Evolutionary conservation across 2,113 vertebrate species (phyloP), one percentile per base, ranked within the genome.

Genomic region (Danionella cerebrum): DNA sequence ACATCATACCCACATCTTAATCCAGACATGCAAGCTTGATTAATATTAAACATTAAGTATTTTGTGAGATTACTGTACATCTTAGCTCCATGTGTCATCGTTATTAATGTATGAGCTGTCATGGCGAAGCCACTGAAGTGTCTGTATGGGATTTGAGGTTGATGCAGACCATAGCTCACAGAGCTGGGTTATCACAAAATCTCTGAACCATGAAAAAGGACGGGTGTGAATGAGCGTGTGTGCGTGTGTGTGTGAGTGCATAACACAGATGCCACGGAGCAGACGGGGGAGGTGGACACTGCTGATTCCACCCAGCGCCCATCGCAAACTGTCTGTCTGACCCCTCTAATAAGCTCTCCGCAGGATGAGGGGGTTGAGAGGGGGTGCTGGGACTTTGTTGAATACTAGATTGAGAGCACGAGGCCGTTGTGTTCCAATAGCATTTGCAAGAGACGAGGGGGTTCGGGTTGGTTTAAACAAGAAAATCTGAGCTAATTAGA

Each of bases 251-350:
- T 35, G 63, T 62, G 68, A 35, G 64, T 21, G 65, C 27, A 64
- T 80, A 78, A 80, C 80, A 76, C 84, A 86, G 83, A 87, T 85
- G 82, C 83, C 73, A 36, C 33, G 16, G 65, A 70, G 76, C 76
- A 53, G 38, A 68, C 47, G 65, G 74, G 36, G 45, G 73, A 72
- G 83, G 83, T 84, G 76, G 79, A 47, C 39, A 66, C 16, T 48
- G 60, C 42, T 58, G 42, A 68, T 66, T 52, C 73, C 67, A 54
- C 18, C 63, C 53, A 71, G 69, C 64, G 47, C 62, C 65, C 78
- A 68, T 39, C 68, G 36, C 2, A 27, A 53, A 70, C 68, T 76
- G 65, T 76, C 74, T 77, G 76, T 50, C 71, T 66, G 65, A 62
- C 8, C 31, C 7, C 7, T 54, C 41, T 75, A 83, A 84, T 73